Percentiles rank a stretch among this genome's conserved stretches.
Evolutionary conservation across 2,113 vertebrate genomes (phyloP).

Genomic region (Coptodon bakossiorum): DNA sequence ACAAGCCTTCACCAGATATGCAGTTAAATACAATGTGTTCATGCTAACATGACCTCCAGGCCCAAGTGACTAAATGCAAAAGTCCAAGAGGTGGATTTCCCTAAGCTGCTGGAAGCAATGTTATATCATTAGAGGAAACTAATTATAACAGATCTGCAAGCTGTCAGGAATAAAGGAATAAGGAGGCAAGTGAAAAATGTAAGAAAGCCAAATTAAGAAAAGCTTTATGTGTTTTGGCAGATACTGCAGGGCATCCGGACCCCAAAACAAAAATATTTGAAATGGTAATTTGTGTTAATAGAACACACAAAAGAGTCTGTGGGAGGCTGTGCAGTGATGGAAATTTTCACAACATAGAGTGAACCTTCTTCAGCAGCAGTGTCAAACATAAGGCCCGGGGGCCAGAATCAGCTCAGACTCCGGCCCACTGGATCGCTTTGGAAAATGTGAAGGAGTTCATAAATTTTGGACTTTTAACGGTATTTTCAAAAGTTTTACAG

Average conservation of each 20-base stretch:
- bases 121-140: slow-evolving; percentile 1
- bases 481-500: background rate
- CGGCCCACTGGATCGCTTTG: rapidly evolving
- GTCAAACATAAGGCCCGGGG: background rate
- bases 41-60: background rate
- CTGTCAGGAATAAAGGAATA: background rate
- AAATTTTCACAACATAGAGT: background rate
- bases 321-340: background rate
- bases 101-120: background rate
- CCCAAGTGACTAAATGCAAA: background rate
- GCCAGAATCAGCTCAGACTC: background rate
- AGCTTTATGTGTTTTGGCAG: slow-evolving; percentile 7
- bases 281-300: slow-evolving; percentile 30
- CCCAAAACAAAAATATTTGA: slow-evolving; percentile 1
- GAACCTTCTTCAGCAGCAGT: background rate
- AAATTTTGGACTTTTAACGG: background rate
- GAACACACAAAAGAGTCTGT: background rate
- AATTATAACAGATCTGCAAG: background rate
- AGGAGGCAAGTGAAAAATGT: background rate
- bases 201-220: background rate
- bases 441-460: background rate
- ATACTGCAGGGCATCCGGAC: background rate
- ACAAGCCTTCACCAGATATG: background rate
- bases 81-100: background rate
- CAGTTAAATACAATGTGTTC: background rate